Conservation (phyloP, 2,797 vertebrate species). For the Sitta carolinensis region DNA sequence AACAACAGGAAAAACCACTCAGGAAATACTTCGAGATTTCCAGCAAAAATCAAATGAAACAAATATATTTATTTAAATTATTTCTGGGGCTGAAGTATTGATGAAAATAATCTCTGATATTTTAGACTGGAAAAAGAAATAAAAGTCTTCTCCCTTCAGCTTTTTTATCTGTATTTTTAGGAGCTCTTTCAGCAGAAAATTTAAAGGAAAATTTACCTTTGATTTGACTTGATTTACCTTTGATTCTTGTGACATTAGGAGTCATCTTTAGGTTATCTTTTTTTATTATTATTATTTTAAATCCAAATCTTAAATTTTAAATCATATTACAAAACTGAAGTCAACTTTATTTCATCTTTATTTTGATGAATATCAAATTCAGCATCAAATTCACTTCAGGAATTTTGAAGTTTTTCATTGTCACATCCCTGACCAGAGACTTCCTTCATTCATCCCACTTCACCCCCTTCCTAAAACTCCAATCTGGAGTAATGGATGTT, state of each 20-base stretch:
- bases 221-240: not conserved
- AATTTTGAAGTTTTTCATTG: not conserved
- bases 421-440: not conserved
- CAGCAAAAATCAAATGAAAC: not conserved
- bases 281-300: not conserved
- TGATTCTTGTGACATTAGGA: not conserved
- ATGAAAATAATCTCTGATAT: not conserved
- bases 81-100: not conserved
- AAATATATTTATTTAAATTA: not conserved
- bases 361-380: not conserved
- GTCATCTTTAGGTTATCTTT: fast-evolving
- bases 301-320: not conserved
- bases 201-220: not conserved
- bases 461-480: not conserved
- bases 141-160: not conserved
- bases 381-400: not conserved
- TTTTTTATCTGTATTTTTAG: not conserved
- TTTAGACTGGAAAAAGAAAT: not conserved
- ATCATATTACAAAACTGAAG: not conserved
- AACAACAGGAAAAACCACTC: not conserved
- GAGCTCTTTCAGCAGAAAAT: not conserved
- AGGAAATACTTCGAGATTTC: not conserved
- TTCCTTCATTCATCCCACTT: not conserved
- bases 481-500: fast-evolving
- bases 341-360: fast-evolving